Evolutionary conservation across 2,113 vertebrate genomes (phyloP), one percentile per base, ranked within the genome.

Genomic region (Danio rerio): DNA sequence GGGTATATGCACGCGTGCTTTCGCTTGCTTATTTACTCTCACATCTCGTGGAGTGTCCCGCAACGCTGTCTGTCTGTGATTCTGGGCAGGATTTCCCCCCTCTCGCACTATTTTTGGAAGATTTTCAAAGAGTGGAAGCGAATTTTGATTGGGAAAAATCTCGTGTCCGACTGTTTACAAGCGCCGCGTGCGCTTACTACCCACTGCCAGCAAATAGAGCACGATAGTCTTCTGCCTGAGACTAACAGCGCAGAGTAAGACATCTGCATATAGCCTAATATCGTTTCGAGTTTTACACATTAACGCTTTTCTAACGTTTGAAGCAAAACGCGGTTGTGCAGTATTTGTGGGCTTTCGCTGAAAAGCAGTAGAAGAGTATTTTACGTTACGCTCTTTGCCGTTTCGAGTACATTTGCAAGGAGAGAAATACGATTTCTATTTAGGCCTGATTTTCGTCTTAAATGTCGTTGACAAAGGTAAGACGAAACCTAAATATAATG

Each of bases 91-190:
- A 92, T 93, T 92, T 94, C 93, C 93, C 92, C 93, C 92, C 92
- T 95, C 92, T 85, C 87, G 91, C 92, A 93, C 93, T 95, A 93
- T 95, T 96, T 96, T 95, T 95, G 95, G 95, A 96, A 94, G 95
- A 94, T 95, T 96, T 95, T 95, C 92, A 95, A 94, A 93, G 95
- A 95, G 92, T 91, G 94, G 92, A 96, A 95, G 94, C 93, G 94
- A 94, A 95, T 96, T 95, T 96, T 95, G 95, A 95, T 95, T 94
- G 95, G 96, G 94, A 95, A 72, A 96, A 95, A 95, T 95, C 95
- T 96, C 94, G 95, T 96, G 95, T 95, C 92, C 94, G 95, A 94
- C 93, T 96, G 96, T 97, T 97, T 97, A 96, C 96, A 98, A 96
- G 95, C 94, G 92, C 94, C 93, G 94, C 95, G 95, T 95, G 95